Base-by-base conservation (phyloP, 2,113 vertebrate genomes). In the Emberiza fucata region DNA sequence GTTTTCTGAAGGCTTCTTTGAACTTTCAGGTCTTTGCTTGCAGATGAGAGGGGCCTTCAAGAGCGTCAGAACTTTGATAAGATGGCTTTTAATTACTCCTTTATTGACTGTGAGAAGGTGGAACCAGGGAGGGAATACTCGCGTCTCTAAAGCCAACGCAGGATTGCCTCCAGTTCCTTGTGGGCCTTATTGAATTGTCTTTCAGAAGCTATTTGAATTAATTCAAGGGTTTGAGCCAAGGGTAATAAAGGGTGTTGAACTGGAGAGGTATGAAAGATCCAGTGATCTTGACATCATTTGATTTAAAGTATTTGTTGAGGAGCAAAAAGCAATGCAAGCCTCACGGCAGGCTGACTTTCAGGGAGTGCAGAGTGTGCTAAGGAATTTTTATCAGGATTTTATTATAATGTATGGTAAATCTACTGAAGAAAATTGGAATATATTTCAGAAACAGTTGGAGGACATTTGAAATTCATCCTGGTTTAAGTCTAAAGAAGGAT, bases 401-500 rank as follows among this genome's bases (percentile, higher is more conserved):
- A 94, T 96, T 96, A 81, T 91, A 97, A 93, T 79, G 59, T 75
- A 93, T 93, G 92, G 93, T 96, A 71, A 93, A 95, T 96, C 97
- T 96, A 59, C 95, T 94, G 64, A 79, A 97, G 95, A 96, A 94
- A 96, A 96, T 94, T 93, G 82, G 87, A 96, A 96, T 96, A 86
- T 66, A 95, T 96, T 96, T 96, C 92, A 86, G 96, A 97, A 97
- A 96, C 92, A 91, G 89, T 96, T 95, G 45, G 95, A 84, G 88
- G 96, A 77, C 72, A 97, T 96, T 96, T 97, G 94, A 93, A 95
- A 96, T 94, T 92, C 81, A 97, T 96, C 80, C 94, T 95, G 81
- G 95, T 92, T 97, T 96, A 96, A 96, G 95, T 95, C 89, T 95
- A 95, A 95, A 97, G 94, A 92, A 79, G 94, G 92, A 95, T 96